Conservation (phyloP, 2,888 invertebrate species). For the Mimumesa dahlbomi region DNA sequence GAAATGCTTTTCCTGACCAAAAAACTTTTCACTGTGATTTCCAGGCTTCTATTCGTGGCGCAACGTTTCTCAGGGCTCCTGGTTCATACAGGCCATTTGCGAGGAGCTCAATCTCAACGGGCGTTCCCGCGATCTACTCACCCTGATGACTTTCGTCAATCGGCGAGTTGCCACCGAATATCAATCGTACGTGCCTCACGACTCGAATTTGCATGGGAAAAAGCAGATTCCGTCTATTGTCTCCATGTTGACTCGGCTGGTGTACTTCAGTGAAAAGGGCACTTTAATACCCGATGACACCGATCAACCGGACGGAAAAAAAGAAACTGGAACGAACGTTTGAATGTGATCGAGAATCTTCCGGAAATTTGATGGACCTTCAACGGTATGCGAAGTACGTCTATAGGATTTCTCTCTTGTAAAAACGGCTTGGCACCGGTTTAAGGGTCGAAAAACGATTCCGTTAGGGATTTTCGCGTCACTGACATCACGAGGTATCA, state of each 20-base stretch:
- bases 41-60: slow-evolving; percentile 86
- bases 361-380: slow-evolving; percentile 6
- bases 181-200: slow-evolving; percentile 82
- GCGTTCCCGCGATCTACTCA: slow-evolving; percentile 83
- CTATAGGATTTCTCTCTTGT: too few relatives aligned
- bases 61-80: slow-evolving; percentile 85
- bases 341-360: neutral
- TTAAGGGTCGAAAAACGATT: too few relatives aligned
- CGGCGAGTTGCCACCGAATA: slow-evolving; percentile 86
- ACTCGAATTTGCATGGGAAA: slow-evolving; percentile 81
- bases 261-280: slow-evolving; percentile 78
- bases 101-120: slow-evolving; percentile 81
- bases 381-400: too few relatives aligned
- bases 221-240: slow-evolving; percentile 87
- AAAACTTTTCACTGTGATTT: slow-evolving; percentile 56
- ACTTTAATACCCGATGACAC: slow-evolving; percentile 1
- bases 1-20: neutral
- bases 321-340: neutral
- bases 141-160: slow-evolving; percentile 84
- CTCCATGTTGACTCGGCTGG: slow-evolving; percentile 84
- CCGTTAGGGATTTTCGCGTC: too few relatives aligned
- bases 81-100: slow-evolving; percentile 87
- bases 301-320: neutral
- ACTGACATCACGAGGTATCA: too few relatives aligned
- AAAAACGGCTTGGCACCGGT: too few relatives aligned